phyloP scores from a whole-genome alignment of 1,140 invertebrate species.

The Augochlora pura region DNA sequence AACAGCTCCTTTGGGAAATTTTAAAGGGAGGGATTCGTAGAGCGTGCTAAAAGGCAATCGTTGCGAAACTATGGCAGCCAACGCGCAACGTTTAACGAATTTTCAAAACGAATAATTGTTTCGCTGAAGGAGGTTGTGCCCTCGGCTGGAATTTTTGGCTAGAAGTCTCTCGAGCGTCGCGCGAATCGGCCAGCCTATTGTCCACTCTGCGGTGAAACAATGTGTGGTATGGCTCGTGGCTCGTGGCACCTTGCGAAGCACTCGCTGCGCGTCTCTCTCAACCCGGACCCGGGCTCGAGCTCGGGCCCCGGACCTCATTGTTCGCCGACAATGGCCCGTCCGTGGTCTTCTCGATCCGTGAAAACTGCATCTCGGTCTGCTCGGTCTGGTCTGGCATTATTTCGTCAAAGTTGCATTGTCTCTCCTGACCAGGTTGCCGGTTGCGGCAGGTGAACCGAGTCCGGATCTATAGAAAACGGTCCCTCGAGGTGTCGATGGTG shows the following conservation, averaged over 20 bases:
- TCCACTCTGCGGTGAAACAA: slow-evolving; percentile 49
- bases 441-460: slow-evolving; percentile 30
- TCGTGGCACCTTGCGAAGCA: slow-evolving; percentile 45
- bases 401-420: slow-evolving; percentile 53
- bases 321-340: slow-evolving; percentile 47
- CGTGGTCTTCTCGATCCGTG: slow-evolving; percentile 26
- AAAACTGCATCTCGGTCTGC: slow-evolving; percentile 5
- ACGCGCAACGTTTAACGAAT: no score
- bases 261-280: not conserved
- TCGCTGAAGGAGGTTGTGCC: not conserved
- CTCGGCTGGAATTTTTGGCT: not conserved
- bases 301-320: slow-evolving; percentile 41
- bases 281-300: not conserved
- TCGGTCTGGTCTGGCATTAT: slow-evolving; percentile 25
- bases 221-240: not conserved
- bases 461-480: slow-evolving; percentile 28
- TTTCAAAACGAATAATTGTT: not conserved
- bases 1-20: no score
- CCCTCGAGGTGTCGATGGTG: not conserved
- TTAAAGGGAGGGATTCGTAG: no score
- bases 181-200: slow-evolving; percentile 7
- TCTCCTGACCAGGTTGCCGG: slow-evolving; percentile 17
- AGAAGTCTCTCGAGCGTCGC: not conserved
- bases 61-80: no score
- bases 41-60: no score